Percentiles rank a stretch among this genome's conserved stretches.
Evolutionary conservation across 2,888 invertebrate species (phyloP).

Genomic region (Pandemis corylana): DNA sequence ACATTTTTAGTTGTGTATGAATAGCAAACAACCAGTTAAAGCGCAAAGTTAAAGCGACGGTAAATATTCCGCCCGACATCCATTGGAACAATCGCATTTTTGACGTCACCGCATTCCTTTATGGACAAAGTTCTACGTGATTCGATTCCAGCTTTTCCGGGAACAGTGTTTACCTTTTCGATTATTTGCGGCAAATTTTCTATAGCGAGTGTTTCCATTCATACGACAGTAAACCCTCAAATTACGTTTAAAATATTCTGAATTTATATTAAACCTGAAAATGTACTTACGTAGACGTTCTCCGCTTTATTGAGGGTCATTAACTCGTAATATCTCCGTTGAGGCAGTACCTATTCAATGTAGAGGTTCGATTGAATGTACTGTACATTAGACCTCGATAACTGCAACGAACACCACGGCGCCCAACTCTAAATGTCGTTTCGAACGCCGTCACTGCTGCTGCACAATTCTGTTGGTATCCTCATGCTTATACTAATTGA

Average conservation of each 20-base stretch:
- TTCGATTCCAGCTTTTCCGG: conserved; percentile 30
- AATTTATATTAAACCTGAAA: background rate
- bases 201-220: conserved; percentile 4
- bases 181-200: conserved; percentile 7
- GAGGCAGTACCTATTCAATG: background rate
- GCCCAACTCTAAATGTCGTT: background rate
- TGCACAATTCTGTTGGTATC: too few relatives aligned
- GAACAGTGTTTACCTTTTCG: conserved; percentile 25
- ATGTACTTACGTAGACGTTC: background rate
- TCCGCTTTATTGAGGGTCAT: background rate
- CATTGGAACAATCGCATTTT: conserved; percentile 35
- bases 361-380: too few relatives aligned
- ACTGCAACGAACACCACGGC: too few relatives aligned
- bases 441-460: background rate
- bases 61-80: conserved; percentile 19
- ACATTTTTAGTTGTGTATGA: background rate
- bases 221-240: background rate
- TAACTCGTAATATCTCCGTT: background rate
- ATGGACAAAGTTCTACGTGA: conserved; percentile 30
- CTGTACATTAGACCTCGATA: too few relatives aligned
- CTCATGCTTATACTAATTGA: too few relatives aligned
- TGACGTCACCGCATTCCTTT: conserved; percentile 36
- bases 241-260: background rate
- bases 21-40: conserved; percentile 34
- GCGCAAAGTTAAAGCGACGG: conserved; percentile 22